Conservation (phyloP, 2,888 invertebrate species). For the Epistrophella euchroma region DNA sequence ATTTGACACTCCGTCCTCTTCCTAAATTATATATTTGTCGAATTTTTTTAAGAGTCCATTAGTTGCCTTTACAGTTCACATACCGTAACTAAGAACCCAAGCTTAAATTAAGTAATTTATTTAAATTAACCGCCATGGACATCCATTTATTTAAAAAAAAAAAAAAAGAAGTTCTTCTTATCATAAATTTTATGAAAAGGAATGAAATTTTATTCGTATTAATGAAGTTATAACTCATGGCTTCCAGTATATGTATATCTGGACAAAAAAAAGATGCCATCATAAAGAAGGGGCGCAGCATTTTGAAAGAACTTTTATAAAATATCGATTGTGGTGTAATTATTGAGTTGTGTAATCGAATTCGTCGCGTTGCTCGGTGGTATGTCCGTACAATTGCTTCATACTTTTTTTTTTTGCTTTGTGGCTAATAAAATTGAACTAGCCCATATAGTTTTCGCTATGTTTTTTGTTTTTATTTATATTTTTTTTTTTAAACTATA, state of each 20-base stretch:
- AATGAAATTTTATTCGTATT: slow-evolving; percentile 62
- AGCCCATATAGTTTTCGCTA: slow-evolving; percentile 6
- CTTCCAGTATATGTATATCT: neutral
- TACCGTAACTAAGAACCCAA: neutral
- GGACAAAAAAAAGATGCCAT: slow-evolving; percentile 7
- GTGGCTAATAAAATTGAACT: slow-evolving; percentile 37
- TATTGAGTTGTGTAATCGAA: slow-evolving; percentile 65
- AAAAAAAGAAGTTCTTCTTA: neutral
- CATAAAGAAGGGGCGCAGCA: slow-evolving; percentile 23
- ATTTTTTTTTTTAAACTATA: neutral
- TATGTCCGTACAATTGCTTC: slow-evolving; percentile 58
- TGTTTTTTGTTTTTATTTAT: neutral
- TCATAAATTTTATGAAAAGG: slow-evolving; percentile 57
- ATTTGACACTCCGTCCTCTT: no score
- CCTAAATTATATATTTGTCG: no score
- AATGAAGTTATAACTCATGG: slow-evolving; percentile 69
- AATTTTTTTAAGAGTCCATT: neutral
- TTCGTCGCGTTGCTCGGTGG: slow-evolving; percentile 27
- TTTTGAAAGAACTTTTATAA: slow-evolving; percentile 19
- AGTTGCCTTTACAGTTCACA: neutral
- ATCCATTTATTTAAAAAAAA: slow-evolving; percentile 15
- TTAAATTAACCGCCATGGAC: slow-evolving; percentile 52
- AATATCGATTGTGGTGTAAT: slow-evolving; percentile 50
- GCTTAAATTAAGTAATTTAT: slow-evolving; percentile 70
- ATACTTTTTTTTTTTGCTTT: slow-evolving; percentile 33